Evolutionary conservation across 2,797 vertebrate species (phyloP), one percentile per base, ranked within the genome.

Genomic region (Arctocebus calabarensis): DNA sequence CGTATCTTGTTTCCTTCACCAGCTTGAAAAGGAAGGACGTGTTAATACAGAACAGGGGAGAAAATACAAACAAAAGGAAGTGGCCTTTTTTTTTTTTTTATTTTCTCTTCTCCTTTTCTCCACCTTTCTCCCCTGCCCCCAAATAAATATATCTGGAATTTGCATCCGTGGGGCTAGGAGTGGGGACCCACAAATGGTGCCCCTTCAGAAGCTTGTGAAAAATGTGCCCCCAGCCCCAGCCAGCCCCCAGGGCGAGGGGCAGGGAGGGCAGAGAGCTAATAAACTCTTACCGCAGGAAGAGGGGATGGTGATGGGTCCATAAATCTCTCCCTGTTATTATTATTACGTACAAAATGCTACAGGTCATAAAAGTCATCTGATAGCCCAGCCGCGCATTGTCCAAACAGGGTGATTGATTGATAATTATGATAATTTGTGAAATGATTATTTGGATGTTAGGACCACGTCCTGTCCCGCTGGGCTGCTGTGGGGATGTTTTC

Each of bases 391-490:
- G 97, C 97, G 91, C 98, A 98, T 97, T 98, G 98, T 99, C 98
- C 98, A 95, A 98, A 32, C 98, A 88, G 98, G 98, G 98, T 99
- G 99, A 99, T 99, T 99, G 99, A 99, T 99, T 99, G 99, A 99
- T 99, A 99, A 99, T 99, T 99, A 99, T 99, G 99, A 99, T 99
- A 99, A 99, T 99, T 99, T 99, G 99, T 99, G 98, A 99, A 99
- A 99, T 99, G 99, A 99, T 99, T 99, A 99, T 99, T 98, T 99
- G 99, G 99, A 98, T 99, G 99, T 99, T 99, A 99, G 98, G 99
- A 98, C 98, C 98, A 96, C 96, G 94, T 98, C 96, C 98, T 97
- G 98, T 98, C 98, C 98, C 95, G 78, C 97, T 75, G 97, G 97
- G 97, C 98, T 90, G 97, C 73, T 93, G 98, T 91, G 97, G 97